phyloP scores from a whole-genome alignment of 2,797 vertebrate species.

The Scomberomorus guttatus region DNA sequence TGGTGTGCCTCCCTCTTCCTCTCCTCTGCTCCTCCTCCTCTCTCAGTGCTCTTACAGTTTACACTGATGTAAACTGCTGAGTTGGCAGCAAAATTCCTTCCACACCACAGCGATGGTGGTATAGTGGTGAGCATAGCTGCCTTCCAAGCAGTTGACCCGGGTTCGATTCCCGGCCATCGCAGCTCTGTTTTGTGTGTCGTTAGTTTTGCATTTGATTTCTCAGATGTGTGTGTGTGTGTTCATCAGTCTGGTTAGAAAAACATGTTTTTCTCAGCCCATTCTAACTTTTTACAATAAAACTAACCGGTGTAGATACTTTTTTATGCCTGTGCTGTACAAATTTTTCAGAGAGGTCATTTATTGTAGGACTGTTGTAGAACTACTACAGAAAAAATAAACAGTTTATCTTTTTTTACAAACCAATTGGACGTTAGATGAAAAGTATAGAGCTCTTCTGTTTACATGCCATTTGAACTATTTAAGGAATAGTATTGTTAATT shows the following conservation, averaged over 20 bases:
- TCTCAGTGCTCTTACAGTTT: too few species aligned
- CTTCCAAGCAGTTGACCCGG: conserved; percentile 80
- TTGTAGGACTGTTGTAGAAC: too few species aligned
- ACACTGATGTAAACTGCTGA: not conserved
- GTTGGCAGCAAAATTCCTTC: not conserved
- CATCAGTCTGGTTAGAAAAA: not conserved
- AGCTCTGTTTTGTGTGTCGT: not conserved
- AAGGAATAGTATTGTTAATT: not conserved
- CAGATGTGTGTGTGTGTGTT: not conserved
- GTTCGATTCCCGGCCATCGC: conserved; percentile 9
- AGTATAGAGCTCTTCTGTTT: not conserved
- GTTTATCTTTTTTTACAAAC: not conserved
- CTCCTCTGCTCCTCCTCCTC: too few species aligned
- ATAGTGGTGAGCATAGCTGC: conserved; percentile 81
- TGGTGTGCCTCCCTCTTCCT: not conserved
- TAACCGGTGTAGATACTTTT: not conserved
- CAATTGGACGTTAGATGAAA: not conserved
- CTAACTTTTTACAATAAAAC: not conserved
- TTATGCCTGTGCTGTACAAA: too few species aligned
- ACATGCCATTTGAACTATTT: not conserved
- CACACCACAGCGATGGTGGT: conserved; percentile 52
- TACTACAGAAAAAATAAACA: too few species aligned
- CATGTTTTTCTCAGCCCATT: not conserved
- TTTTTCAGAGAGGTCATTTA: too few species aligned
- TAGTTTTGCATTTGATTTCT: not conserved